Evolutionary conservation across 1,140 invertebrate genomes (phyloP).

Genomic region (Drosophila ananassae): DNA sequence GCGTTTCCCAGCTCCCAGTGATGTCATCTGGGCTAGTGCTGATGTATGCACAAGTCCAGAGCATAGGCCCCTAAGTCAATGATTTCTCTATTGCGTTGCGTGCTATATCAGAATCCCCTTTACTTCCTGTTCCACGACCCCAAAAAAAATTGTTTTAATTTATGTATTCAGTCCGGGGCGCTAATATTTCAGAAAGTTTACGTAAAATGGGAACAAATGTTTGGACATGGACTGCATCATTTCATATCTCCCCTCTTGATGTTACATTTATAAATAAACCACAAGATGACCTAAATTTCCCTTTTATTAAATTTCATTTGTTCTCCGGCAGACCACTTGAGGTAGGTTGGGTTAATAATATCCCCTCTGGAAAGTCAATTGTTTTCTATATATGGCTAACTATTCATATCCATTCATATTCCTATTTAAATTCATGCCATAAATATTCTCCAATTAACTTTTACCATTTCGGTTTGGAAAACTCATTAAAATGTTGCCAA

Average conservation of each 20-base stretch:
- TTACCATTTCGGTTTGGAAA: slow-evolving; percentile 56
- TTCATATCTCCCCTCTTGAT: slow-evolving; percentile 16
- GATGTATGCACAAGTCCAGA: slow-evolving; percentile 35
- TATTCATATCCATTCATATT: slow-evolving; percentile 16
- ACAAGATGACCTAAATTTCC: slow-evolving; percentile 45
- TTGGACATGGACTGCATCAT: slow-evolving; percentile 16
- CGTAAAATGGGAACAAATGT: slow-evolving; percentile 2
- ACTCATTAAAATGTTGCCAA: slow-evolving; percentile 64
- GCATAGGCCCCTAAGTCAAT: slow-evolving; percentile 47
- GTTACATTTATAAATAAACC: slow-evolving; percentile 34
- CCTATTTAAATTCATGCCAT: slow-evolving; percentile 34
- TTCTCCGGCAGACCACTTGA: slow-evolving; percentile 30
- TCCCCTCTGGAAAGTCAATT: slow-evolving; percentile 31
- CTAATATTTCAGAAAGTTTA: slow-evolving; percentile 33
- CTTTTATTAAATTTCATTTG: slow-evolving; percentile 6
- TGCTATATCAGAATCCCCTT: slow-evolving; percentile 33
- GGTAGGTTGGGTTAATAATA: slow-evolving; percentile 48
- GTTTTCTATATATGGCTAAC: slow-evolving; percentile 32
- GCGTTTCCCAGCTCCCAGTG: slow-evolving; percentile 60
- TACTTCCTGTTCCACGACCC: slow-evolving; percentile 23
- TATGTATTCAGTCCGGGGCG: slow-evolving; percentile 46
- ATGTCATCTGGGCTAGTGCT: slow-evolving; percentile 63
- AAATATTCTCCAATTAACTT: slow-evolving; percentile 44
- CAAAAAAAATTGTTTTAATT: slow-evolving; percentile 32
- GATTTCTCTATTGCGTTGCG: slow-evolving; percentile 57